These are phyloP conservation scores for Manacus vitellinus DNA, from an alignment of 2,113 vertebrate genomes.

Conservation along the genomic window DNA sequence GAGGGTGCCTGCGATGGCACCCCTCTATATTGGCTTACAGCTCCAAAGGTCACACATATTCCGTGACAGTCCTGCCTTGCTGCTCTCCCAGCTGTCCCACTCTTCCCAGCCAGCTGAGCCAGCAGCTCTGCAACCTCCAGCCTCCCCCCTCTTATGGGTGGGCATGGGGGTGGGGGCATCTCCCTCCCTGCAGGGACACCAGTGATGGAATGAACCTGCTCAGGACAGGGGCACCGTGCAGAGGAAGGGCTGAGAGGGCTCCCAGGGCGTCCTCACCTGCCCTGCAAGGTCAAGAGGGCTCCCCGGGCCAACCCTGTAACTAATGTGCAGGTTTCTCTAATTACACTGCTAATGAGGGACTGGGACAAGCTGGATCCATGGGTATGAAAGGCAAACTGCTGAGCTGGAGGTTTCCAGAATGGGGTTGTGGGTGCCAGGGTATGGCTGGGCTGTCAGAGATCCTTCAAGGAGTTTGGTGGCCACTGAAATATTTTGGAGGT, in stretches of 20 bases:
- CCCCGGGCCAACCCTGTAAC: background rate
- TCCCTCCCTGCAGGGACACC: background rate
- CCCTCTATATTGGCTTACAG: slow-evolving; percentile 58
- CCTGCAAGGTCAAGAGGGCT: background rate
- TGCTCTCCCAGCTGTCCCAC: background rate
- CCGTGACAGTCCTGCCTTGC: slow-evolving; percentile 21
- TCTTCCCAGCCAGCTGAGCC: background rate
- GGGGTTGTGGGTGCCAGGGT: background rate
- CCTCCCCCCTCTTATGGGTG: background rate
- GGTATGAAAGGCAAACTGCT: background rate
- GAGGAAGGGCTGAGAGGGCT: background rate
- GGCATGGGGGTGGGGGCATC: background rate
- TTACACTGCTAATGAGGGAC: background rate
- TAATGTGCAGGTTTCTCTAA: slow-evolving; percentile 1
- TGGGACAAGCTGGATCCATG: background rate
- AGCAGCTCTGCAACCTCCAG: background rate
- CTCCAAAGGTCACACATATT: slow-evolving; percentile 61
- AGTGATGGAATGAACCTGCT: accelerated
- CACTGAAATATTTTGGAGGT: background rate
- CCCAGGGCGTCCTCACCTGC: background rate
- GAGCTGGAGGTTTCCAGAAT: background rate
- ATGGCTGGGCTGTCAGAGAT: background rate
- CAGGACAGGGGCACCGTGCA: background rate
- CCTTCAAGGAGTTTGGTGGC: background rate
- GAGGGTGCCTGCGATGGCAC: background rate